Base-by-base conservation (phyloP, 2,113 vertebrate species). In the Casuarius casuarius region DNA sequence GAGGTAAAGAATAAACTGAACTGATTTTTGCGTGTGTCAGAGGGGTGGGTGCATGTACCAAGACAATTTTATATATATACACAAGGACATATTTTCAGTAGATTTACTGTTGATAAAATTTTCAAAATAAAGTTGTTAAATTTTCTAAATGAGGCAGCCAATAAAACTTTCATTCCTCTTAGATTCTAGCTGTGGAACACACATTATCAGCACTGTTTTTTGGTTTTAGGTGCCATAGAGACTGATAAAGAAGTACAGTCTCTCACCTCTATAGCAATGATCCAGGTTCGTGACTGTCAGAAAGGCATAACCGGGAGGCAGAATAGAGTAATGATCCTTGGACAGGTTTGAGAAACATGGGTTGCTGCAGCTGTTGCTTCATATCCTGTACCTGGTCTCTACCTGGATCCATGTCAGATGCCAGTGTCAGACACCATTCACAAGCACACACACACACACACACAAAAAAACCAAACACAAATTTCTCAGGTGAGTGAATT, bases 401-500 rank as follows among this genome's bases (percentile, higher is more conserved):
- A 31, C 58, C 78, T 81, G 90, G 92, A 15, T 84, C 74, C 52
- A 51, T 49, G 58, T 13, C 12, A 5, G 22, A 46, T 93, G 77
- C 74, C 79, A 4, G 66, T 72, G 52, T 46, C 78, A 26, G 88
- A 80, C 88, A 83, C 85, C 78, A 87, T 92, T 83, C 61, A 75
- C 51, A 81, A 44, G 75, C 84, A 21, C 65, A 51, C 26, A 56
- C 79, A 79, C 84, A 10, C 59, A 12, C 61, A 29, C n/a, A 16
- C 9, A 12, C 42, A 44, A 44, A 44, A 44, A 44, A 44, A 44
- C 10, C 46, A 29, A 48, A 21, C 82, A 18, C 29, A 21, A 2
- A 6, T 23, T 61, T 61, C 58, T 77, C 87, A 92, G 94, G 84
- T 94, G 92, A 91, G 85, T 44, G 88, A 84, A 54, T 54, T 73